A percentile compares a stretch with the other conserved stretches of the same genome.
These are phyloP conservation scores for Philopedon plagiatum DNA, from an alignment of 2,888 invertebrate species.

Conservation along the genomic window DNA sequence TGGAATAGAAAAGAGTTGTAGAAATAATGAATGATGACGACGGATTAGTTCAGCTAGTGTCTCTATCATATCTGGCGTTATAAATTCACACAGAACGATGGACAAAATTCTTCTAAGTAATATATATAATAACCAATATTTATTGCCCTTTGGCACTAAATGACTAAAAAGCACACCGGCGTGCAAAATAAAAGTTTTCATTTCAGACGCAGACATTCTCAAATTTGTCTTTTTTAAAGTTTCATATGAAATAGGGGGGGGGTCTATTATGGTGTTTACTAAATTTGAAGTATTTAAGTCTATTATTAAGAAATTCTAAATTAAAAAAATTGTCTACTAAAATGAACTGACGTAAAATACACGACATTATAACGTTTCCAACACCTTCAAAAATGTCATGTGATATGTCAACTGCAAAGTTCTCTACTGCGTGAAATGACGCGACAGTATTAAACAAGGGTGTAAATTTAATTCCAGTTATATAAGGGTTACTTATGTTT, in stretches of 20 bases:
- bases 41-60: no score
- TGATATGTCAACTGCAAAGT: slow-evolving; percentile 4
- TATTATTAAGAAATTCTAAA: slow-evolving; percentile 33
- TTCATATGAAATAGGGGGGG: slow-evolving; percentile 26
- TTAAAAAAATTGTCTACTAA: slow-evolving; percentile 25
- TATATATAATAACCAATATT: slow-evolving; percentile 42
- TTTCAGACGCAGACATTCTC: slow-evolving; percentile 48
- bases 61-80: no score
- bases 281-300: slow-evolving; percentile 32
- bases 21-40: neutral
- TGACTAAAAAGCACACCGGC: slow-evolving; percentile 38
- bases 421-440: slow-evolving; percentile 4
- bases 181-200: slow-evolving; percentile 43
- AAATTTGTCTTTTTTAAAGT: slow-evolving; percentile 42
- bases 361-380: slow-evolving; percentile 23
- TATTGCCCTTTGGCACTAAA: slow-evolving; percentile 34
- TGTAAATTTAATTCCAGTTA: neutral
- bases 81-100: no score
- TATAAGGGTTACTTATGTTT: slow-evolving; percentile 2
- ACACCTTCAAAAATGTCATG: slow-evolving; percentile 48
- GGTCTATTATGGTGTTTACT: slow-evolving; percentile 37
- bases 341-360: slow-evolving; percentile 18
- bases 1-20: neutral
- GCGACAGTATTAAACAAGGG: slow-evolving; percentile 3
- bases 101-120: slow-evolving; percentile 32